Base-by-base conservation (phyloP, 2,888 invertebrate genomes). In the Alloplasta piceator region DNA sequence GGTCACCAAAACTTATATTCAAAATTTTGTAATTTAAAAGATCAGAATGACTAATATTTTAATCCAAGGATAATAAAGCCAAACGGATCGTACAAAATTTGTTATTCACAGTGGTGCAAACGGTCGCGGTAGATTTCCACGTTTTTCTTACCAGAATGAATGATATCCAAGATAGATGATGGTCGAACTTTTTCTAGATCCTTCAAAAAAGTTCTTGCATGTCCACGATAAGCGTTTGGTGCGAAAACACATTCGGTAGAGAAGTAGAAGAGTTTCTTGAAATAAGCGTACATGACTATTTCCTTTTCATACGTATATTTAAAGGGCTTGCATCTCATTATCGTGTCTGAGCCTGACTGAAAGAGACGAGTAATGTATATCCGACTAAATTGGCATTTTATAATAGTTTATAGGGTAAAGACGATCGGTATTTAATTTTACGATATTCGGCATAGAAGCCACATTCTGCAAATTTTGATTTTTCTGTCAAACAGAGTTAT, bases 281-380 rank as follows among this genome's bases (percentile, higher is more conserved):
- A 99, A 91, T 99, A 98, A 0, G 99, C 99, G 93, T 99, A 99
- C 98, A 99, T 98, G 0, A 99, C 99, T 90, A 99, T 99, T 93
- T 99, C 99, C 90, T 99, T 99, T 92, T 99, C 99, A 92, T 99
- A 99, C 0, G 98, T 96, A 91, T 99, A 99, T 91, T 99, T 99
- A 52, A 99, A 94, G 0, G 99, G 99, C 90, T 99, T 99, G 14
- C 98, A 98, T 86, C 99, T 94, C 0, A 98, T 97, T 88, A 99
- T 96, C 7, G 96, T 94, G 82, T 96, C 97, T 89, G 97, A 97
- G 87, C 95, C 94, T 83, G 96, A 95, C 96, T 96, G 89, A 79
- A 94, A 92, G 83, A 0, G 88, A 52, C 39, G 66, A 50, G 16
- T 10, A 46, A 56, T 64, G 12, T 2, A 26, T 26, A 26, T 26